Evolutionary conservation across 2,113 vertebrate species (phyloP).

Genomic region (Ictidomys tridecemlineatus): DNA sequence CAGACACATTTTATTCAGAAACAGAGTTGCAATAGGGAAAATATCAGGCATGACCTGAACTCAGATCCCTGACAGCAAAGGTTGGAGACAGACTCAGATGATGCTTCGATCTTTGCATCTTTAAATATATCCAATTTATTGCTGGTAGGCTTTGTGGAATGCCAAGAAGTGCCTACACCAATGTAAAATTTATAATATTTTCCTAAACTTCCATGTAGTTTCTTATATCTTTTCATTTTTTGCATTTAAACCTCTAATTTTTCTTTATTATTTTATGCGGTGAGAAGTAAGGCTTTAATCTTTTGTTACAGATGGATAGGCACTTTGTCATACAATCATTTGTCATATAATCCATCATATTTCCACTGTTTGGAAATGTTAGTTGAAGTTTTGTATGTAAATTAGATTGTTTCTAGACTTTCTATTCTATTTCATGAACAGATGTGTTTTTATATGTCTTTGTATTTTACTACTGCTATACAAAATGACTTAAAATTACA

Average conservation of each 20-base stretch:
- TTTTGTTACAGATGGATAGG: not conserved
- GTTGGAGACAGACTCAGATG: too few species aligned
- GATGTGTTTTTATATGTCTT: not conserved
- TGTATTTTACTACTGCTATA: not conserved
- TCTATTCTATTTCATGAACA: not conserved
- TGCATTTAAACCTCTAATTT: conserved; percentile 2
- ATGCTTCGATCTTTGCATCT: too few species aligned
- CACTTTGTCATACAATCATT: not conserved
- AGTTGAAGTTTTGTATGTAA: not conserved
- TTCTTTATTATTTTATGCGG: not conserved
- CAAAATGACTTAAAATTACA: not conserved
- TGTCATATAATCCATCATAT: not conserved
- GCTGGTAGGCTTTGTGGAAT: too few species aligned
- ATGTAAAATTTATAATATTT: not conserved
- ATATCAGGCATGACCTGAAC: too few species aligned
- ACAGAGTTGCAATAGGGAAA: too few species aligned
- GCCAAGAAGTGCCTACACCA: too few species aligned
- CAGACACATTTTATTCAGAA: too few species aligned
- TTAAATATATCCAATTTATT: too few species aligned
- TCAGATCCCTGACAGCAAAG: too few species aligned
- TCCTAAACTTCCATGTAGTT: not conserved
- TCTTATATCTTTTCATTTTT: not conserved
- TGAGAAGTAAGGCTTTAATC: not conserved
- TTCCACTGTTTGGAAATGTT: not conserved
- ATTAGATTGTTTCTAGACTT: not conserved